These are phyloP conservation scores for Pipistrellus kuhlii DNA, from an alignment of 2,797 vertebrate species.

Conservation along the genomic window DNA sequence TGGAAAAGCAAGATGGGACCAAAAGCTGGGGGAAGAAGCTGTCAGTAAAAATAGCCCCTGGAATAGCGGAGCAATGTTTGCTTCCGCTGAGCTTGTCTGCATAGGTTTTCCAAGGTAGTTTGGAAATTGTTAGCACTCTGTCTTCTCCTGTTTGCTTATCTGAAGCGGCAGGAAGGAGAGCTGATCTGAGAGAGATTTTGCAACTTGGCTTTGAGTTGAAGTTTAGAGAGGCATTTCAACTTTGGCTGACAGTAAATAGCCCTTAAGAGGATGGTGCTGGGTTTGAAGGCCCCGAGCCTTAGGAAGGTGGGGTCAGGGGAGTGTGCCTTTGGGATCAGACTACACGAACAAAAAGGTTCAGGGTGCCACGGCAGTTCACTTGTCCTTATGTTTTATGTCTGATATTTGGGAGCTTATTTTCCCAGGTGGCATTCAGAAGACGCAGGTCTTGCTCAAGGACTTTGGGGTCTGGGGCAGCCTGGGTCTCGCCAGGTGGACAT, in stretches of 20 bases:
- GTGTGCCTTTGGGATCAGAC: neutral
- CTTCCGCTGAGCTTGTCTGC: neutral
- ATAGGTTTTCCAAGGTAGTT: neutral
- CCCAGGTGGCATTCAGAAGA: neutral
- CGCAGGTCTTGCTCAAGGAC: neutral
- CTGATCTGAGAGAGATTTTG: neutral
- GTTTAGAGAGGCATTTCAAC: neutral
- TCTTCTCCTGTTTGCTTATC: neutral
- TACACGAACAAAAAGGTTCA: rapidly evolving
- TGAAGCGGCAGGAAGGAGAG: neutral
- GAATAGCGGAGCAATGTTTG: neutral
- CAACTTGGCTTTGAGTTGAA: neutral
- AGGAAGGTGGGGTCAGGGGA: neutral
- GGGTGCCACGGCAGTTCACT: neutral
- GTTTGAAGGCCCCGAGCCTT: neutral
- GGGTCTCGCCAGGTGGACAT: neutral
- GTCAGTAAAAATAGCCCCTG: neutral
- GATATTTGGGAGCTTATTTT: neutral
- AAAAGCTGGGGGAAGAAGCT: neutral
- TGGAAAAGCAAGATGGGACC: neutral
- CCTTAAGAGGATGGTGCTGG: neutral
- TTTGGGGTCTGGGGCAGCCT: neutral
- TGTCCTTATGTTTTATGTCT: neutral
- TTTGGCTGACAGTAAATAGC: neutral
- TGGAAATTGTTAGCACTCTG: neutral